Evolutionary conservation across 2,888 invertebrate species (phyloP), one percentile per base, ranked within the genome.

Genomic region (Cantharis rustica): DNA sequence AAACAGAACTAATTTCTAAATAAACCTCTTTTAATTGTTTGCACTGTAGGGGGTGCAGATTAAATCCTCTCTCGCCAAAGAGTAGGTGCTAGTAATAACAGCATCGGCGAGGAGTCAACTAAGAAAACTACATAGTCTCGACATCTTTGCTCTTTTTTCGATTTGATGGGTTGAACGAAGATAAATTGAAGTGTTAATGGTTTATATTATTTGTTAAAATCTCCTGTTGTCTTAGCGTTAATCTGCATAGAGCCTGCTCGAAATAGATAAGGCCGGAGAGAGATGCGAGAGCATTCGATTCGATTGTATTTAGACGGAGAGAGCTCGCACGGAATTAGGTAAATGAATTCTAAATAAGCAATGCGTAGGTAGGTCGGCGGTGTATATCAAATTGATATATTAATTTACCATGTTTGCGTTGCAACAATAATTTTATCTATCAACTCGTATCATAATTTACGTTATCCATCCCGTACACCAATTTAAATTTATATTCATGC

Each of bases 1-100:
- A 81, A 81, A 81, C 79, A 80, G 76, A 71, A 77, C 80, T 81
- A 80, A 80, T 81, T 81, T 81, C 79, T 76, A 80, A 81, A 81
- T 81, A 81, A 81, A 80, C 80, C 80, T 79, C 77, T 79, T 80
- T 79, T 81, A 81, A 81, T 81, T 79, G 80, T 69, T 78, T 71
- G 73, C 79, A 77, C 79, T 79, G 71, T 66, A 47, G 63, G 76
- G 79, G 79, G 77, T 63, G 7, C 47, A 1, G 47, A 47, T 47
- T 47, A 71, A 73, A 80, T 79, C 75, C 80, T 71, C 76, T 75
- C 72, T 68, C 61, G 61, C 73, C 73, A 68, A 75, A 69, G 75
- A 79, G 80, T 77, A 80, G n/a, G n/a, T n/a, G n/a, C n/a, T n/a
- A n/a, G 17, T 20, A 23, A 81, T 81, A 81, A 80, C 80, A 81